These are phyloP conservation scores for Manis pentadactyla DNA, from an alignment of 2,797 vertebrate species.

Conservation along the genomic window DNA sequence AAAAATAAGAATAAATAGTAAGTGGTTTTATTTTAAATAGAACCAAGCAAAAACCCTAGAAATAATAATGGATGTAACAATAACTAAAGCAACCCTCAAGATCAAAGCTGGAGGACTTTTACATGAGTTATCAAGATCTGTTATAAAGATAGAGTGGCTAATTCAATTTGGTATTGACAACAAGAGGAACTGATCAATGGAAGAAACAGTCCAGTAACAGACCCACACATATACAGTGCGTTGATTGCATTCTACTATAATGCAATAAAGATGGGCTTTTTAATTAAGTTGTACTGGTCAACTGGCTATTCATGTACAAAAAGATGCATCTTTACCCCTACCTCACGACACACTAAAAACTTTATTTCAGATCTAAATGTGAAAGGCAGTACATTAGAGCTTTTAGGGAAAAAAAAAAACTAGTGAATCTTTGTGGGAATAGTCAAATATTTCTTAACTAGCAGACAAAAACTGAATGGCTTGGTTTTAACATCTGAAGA, in stretches of 20 bases:
- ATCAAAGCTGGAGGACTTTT: not conserved
- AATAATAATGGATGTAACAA: not conserved
- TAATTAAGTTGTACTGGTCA: not conserved
- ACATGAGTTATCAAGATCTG: not conserved
- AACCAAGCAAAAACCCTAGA: not conserved
- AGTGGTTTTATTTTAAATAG: not conserved
- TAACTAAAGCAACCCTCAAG: not conserved
- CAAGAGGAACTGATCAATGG: not conserved
- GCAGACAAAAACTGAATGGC: not conserved
- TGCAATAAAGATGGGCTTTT: not conserved
- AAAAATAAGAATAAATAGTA: not conserved
- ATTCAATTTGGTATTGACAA: not conserved
- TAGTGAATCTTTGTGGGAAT: not conserved
- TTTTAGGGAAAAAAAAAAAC: not conserved
- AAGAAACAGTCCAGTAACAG: not conserved
- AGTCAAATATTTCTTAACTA: constrained; percentile 11
- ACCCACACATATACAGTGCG: not conserved
- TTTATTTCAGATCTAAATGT: not conserved
- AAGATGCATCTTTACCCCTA: not conserved
- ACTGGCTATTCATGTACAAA: not conserved
- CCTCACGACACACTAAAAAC: not conserved
- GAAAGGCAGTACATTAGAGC: not conserved
- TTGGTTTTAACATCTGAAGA: constrained; percentile 21
- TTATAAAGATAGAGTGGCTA: not conserved
- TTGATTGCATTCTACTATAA: not conserved